Evolutionary conservation across 2,888 invertebrate species (phyloP).

Genomic region (Orchestes rusci): DNA sequence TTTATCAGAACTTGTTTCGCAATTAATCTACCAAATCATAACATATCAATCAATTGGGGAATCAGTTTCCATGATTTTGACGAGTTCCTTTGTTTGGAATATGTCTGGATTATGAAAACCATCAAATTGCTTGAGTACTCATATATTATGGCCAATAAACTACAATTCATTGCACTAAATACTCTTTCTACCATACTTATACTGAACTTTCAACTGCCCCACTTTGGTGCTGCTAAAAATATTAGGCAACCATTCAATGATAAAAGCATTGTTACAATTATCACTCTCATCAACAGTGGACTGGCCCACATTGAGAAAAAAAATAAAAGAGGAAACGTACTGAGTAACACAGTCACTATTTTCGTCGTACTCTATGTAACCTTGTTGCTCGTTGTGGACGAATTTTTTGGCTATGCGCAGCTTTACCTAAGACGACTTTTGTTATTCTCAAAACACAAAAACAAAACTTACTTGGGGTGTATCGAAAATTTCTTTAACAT

Average conservation of each 20-base stretch:
- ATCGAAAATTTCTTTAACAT: constrained; percentile 67
- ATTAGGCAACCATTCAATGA: constrained; percentile 72
- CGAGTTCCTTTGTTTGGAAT: too few species aligned
- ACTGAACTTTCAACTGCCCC: constrained; percentile 64
- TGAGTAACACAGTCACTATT: constrained; percentile 37
- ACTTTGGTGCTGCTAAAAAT: constrained; percentile 60
- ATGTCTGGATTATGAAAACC: too few species aligned
- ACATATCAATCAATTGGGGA: too few species aligned
- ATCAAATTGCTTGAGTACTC: too few species aligned
- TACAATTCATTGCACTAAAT: constrained; percentile 29
- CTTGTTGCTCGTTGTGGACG: constrained; percentile 54
- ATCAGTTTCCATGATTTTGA: too few species aligned
- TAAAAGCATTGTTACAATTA: constrained; percentile 52
- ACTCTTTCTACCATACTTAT: constrained; percentile 59
- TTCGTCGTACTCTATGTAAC: constrained; percentile 40
- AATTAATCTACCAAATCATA: too few species aligned
- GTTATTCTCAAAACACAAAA: constrained; percentile 9
- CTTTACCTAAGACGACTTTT: constrained; percentile 45
- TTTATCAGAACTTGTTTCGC: too few species aligned
- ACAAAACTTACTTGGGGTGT: constrained; percentile 50
- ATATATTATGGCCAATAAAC: too few species aligned
- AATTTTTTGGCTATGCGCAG: constrained; percentile 59
- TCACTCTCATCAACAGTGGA: constrained; percentile 42
- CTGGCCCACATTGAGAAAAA: constrained; percentile 47
- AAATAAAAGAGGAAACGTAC: constrained; percentile 33